Conservation (phyloP, 2,113 vertebrate species). For the Saccopteryx bilineata region DNA sequence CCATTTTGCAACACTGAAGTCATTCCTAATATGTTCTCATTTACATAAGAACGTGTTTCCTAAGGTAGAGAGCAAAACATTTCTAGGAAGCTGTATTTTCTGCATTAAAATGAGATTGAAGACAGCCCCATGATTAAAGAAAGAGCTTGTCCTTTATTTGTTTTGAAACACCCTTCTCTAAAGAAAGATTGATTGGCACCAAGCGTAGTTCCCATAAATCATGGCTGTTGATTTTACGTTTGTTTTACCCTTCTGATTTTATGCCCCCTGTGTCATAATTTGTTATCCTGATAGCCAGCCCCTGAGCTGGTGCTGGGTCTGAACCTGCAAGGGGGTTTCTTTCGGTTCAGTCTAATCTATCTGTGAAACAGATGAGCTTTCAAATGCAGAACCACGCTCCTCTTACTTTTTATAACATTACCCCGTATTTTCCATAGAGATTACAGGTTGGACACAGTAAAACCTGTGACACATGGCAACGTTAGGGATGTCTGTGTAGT, state of each 20-base stretch:
- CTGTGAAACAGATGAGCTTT: conserved; percentile 19
- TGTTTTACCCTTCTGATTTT: conserved; percentile 61
- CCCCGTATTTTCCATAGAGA: background rate
- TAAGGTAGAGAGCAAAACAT: conserved; percentile 60
- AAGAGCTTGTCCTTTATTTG: conserved; percentile 37
- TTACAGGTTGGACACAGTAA: background rate
- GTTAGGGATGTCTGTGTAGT: background rate
- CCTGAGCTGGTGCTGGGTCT: background rate
- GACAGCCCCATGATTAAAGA: conserved; percentile 64
- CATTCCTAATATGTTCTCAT: conserved; percentile 52
- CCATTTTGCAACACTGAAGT: conserved; percentile 30
- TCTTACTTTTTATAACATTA: background rate
- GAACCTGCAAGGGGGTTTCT: background rate
- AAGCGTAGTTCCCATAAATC: conserved; percentile 50
- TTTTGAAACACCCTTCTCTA: conserved; percentile 64
- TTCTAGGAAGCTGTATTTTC: conserved; percentile 63
- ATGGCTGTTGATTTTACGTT: conserved; percentile 74
- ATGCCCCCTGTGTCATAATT: conserved; percentile 61
- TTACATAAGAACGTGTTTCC: conserved; percentile 49
- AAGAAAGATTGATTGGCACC: conserved; percentile 67
- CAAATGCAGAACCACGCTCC: background rate
- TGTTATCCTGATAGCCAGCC: conserved; percentile 56
- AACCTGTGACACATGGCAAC: background rate
- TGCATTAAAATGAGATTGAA: conserved; percentile 61
- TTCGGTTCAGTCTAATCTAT: conserved; percentile 14